phyloP scores from a whole-genome alignment of 1,140 invertebrate genomes.

The Drosophila malerkotliana region DNA sequence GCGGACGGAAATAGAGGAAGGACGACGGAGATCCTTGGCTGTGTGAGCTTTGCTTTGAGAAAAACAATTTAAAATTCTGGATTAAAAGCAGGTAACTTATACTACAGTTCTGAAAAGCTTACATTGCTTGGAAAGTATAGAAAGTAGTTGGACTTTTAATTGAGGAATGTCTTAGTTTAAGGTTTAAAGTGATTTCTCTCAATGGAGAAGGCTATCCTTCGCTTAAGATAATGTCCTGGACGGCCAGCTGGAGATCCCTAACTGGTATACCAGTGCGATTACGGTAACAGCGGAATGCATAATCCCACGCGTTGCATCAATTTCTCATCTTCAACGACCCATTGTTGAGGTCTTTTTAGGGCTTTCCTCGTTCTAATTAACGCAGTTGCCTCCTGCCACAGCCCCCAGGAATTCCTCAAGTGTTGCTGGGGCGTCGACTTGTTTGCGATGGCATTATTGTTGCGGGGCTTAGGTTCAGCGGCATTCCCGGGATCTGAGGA shows the following conservation, averaged over 20 bases:
- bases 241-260: constrained; percentile 5
- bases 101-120: background rate
- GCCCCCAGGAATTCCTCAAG: constrained; percentile 31
- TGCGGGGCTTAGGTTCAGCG: background rate
- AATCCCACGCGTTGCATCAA: constrained; percentile 48
- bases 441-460: background rate
- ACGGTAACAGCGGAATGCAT: constrained; percentile 10
- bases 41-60: background rate
- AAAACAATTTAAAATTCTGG: constrained; percentile 2
- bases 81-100: background rate
- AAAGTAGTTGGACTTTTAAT: background rate
- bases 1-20: constrained; percentile 10
- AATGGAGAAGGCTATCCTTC: too few species aligned
- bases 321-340: constrained; percentile 36
- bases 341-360: constrained; percentile 31
- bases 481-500: background rate
- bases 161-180: background rate
- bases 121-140: background rate
- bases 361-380: constrained; percentile 53
- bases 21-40: constrained; percentile 1
- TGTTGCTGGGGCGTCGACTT: background rate
- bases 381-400: constrained; percentile 25
- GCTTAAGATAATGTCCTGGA: too few species aligned
- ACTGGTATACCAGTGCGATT: background rate
- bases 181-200: too few species aligned